Evolutionary conservation across 2,113 vertebrate genomes (phyloP), one percentile per base, ranked within the genome.

Genomic region (Corvus moneduloides): DNA sequence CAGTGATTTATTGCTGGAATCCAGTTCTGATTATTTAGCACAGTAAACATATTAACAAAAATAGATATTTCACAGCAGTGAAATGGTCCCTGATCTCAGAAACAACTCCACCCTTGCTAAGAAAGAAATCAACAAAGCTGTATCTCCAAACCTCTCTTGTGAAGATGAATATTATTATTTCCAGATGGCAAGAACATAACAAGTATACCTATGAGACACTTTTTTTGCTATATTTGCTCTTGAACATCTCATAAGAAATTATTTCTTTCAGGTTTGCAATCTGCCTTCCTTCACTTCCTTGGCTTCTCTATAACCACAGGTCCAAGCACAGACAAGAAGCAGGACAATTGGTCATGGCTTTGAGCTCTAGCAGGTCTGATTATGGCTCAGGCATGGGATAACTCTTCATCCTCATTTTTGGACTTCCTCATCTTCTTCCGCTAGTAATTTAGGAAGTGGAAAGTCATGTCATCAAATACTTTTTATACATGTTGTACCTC

Each of bases 31-130:
- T 96, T 97, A 93, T 84, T 97, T 94, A 97, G 83, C 84, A 20
- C n/a, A 91, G 37, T 35, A 81, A 95, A 96, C 76, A 79, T 95
- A 77, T 94, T 96, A 96, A 94, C 74, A 94, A 77, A 96, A 97
- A 96, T 91, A 95, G 84, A 76, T 88, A 93, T 90, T 92, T 82
- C 91, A 90, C 82, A 92, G 93, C 86, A 96, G 88, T 90, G 87
- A 90, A 80, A 56, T 18, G 46, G 67, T 83, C 93, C 74, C 84
- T 28, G 35, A 49, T 55, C 94, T 96, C 93, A 93, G 87, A 79
- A 93, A 92, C 79, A 39, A 15, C 58, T 77, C 86, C 77, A 78
- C 32, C 61, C 73, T 89, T 84, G 27, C 32, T 41, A 81, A 89
- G 77, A 85, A 77, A 93, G 73, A 78, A 94, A 84, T 61, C 84